These are phyloP conservation scores for Lordiphosa fenestrarum DNA, from an alignment of 2,888 invertebrate species.

Conservation along the genomic window DNA sequence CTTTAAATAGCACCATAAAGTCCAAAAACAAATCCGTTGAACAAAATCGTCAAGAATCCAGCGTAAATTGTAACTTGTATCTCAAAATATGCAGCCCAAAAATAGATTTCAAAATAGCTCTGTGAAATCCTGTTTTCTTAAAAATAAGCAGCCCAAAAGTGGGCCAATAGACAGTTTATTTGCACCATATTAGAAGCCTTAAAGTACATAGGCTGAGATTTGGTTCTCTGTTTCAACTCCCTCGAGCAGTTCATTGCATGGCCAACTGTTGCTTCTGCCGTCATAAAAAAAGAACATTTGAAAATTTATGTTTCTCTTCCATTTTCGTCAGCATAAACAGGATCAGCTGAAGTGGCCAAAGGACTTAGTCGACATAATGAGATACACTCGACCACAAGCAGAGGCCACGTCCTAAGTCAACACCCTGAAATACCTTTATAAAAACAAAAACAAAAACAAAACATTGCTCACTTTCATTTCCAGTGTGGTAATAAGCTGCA, in stretches of 20 bases:
- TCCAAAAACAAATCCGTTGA: too few relatives aligned
- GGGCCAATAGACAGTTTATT: too few relatives aligned
- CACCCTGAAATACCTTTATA: constrained; percentile 25
- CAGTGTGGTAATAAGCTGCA: constrained; percentile 58
- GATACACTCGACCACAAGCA: constrained; percentile 20
- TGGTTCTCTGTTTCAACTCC: too few relatives aligned
- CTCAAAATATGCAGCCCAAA: too few relatives aligned
- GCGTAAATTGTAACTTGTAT: too few relatives aligned
- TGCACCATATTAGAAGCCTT: too few relatives aligned
- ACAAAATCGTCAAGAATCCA: too few relatives aligned
- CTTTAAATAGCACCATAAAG: too few relatives aligned
- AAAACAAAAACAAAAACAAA: neutral
- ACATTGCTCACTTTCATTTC: constrained; percentile 32
- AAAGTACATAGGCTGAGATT: too few relatives aligned
- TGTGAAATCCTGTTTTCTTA: too few relatives aligned
- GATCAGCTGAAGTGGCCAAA: constrained; percentile 40
- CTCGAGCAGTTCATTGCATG: constrained; percentile 8
- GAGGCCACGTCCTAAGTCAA: constrained; percentile 53
- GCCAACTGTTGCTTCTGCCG: constrained; percentile 27
- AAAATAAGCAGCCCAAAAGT: too few relatives aligned
- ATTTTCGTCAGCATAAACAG: constrained; percentile 33
- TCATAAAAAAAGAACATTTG: constrained; percentile 25
- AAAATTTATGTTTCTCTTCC: constrained; percentile 8
- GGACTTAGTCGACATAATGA: constrained; percentile 53
- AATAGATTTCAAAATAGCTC: too few relatives aligned